Base-by-base conservation (phyloP, 2,797 vertebrate species). In the Petrocephalus sullivani region DNA sequence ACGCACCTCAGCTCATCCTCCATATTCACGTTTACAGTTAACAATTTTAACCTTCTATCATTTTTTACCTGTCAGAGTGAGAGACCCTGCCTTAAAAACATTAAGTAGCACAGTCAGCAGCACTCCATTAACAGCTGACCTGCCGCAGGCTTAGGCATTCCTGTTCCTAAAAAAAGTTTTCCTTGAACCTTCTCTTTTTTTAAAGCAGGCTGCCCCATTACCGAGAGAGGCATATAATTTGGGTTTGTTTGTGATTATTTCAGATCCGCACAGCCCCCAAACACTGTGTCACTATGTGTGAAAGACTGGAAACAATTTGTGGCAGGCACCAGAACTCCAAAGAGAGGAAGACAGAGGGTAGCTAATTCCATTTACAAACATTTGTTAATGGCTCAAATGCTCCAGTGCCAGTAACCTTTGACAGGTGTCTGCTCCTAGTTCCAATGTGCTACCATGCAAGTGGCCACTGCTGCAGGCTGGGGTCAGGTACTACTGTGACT, bases 281-380 rank as follows among this genome's bases (percentile, higher is more conserved):
- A 87, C 75, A 87, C 88, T 89, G 21, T 81, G 85, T 89, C 86
- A 89, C 88, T 89, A 64, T 87, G 85, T 89, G 85, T 87, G 88
- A 89, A 94, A 95, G 92, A 92, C 91, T 95, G 94, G 94, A 93
- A 91, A 91, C 92, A 93, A 95, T 95, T 94, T 95, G 93, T 93
- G 94, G 93, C 93, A 94, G 94, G 93, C 93, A 94, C 90, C 89
- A 81, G 87, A 88, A 86, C 84, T 41, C 61, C 60, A 83, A 58
- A 56, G 51, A 57, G 60, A 85, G 82, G 10, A 41, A 53, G 58
- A 53, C 16, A 89, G 89, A 88, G 81, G 88, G 67, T 86, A 81
- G 84, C 85, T 84, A 88, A 87, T 89, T 83, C 85, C 33, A 56
- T 51, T 82, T 83, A 78, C 57, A 89, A 87, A 89, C 57, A 71